Evolutionary conservation across 2,113 vertebrate species (phyloP).

Genomic region (Taurulus bubalis): DNA sequence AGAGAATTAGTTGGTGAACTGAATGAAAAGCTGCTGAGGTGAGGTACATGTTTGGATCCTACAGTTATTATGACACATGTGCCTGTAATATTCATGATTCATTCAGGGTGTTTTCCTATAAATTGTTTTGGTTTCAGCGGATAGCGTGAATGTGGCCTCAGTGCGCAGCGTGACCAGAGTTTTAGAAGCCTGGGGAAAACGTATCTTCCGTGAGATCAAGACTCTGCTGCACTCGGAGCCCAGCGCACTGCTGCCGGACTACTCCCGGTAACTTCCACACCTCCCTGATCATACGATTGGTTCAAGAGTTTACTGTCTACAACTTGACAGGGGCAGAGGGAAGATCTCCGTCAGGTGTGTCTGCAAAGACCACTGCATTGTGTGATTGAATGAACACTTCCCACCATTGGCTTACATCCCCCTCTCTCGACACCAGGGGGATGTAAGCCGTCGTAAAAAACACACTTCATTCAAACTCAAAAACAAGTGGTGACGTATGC

Average conservation of each 20-base stretch:
- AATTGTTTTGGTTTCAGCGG: slow-evolving; percentile 73
- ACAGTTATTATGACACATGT: slow-evolving; percentile 6
- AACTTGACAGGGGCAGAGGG: neutral
- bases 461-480: neutral
- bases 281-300: neutral
- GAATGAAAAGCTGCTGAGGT: slow-evolving; percentile 31
- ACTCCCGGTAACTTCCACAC: slow-evolving; percentile 80
- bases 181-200: slow-evolving; percentile 85
- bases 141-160: slow-evolving; percentile 82
- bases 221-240: slow-evolving; percentile 83
- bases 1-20: slow-evolving; percentile 18
- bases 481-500: neutral
- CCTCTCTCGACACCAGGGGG: neutral
- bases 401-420: neutral
- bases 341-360: neutral
- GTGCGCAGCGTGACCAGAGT: slow-evolving; percentile 85
- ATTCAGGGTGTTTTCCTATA: neutral
- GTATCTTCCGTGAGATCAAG: slow-evolving; percentile 85
- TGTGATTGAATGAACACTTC: too few species aligned
- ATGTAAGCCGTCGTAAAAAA: too few species aligned
- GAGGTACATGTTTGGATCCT: neutral
- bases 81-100: slow-evolving; percentile 7
- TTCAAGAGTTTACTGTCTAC: neutral
- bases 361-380: neutral
- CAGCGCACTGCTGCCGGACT: slow-evolving; percentile 82